These are phyloP conservation scores for Pandemis heparana DNA, from an alignment of 2,888 invertebrate species.

Conservation along the genomic window DNA sequence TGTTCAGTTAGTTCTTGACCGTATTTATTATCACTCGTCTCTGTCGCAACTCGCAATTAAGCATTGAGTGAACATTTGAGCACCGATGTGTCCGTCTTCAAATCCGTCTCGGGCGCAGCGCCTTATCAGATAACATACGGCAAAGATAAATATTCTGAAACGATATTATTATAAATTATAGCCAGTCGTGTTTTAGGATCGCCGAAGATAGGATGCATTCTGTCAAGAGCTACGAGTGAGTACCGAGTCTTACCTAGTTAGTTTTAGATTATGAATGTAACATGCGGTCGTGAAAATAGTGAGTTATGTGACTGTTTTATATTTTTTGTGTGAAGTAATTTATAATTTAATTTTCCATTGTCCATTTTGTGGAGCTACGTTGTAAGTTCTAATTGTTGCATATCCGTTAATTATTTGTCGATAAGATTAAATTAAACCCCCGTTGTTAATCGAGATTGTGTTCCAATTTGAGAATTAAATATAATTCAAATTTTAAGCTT, in stretches of 20 bases:
- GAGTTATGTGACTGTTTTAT: background rate
- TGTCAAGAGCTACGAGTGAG: slow-evolving; percentile 28
- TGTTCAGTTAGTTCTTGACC: slow-evolving; percentile 3
- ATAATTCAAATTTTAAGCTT: background rate
- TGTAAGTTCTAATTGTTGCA: background rate
- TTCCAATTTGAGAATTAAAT: background rate
- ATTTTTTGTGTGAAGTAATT: background rate
- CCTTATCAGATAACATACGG: slow-evolving; percentile 35
- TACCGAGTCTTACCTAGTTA: background rate
- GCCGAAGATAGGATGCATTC: slow-evolving; percentile 35
- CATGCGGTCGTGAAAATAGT: background rate
- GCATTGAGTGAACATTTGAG: background rate
- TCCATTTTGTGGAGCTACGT: background rate
- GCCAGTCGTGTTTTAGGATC: slow-evolving; percentile 27
- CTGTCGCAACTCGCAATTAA: slow-evolving; percentile 31
- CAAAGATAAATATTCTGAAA: slow-evolving; percentile 33
- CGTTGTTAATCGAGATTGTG: background rate
- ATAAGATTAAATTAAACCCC: slow-evolving; percentile 6
- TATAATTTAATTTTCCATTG: background rate
- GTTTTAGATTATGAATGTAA: background rate
- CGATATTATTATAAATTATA: slow-evolving; percentile 14
- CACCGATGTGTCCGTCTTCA: slow-evolving; percentile 23
- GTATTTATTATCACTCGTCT: slow-evolving; percentile 12
- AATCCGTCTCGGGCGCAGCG: slow-evolving; percentile 24
- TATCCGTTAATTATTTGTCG: background rate